A percentile compares a stretch with the other conserved stretches of the same genome.
Conservation (phyloP, 2,888 invertebrate species). For the Xanthorhoe spadicearia region DNA sequence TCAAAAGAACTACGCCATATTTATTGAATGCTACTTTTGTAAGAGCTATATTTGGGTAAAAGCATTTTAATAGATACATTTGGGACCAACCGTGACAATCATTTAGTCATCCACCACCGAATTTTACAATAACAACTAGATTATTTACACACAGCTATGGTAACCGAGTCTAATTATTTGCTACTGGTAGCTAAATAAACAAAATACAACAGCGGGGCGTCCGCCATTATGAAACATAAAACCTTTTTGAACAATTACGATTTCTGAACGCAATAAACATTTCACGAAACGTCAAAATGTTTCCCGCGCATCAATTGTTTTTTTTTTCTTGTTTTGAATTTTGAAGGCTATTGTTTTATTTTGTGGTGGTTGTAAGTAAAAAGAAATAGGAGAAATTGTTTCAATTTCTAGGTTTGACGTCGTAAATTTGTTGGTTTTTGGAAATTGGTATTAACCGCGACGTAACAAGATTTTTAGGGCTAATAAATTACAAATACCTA, state of each 20-base stretch:
- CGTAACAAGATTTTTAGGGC: conserved; percentile 2
- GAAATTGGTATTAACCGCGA: conserved; percentile 21
- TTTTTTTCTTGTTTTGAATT: conserved; percentile 44
- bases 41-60: conserved; percentile 27
- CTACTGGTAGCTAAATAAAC: conserved; percentile 75
- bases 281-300: conserved; percentile 73
- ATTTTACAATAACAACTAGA: conserved; percentile 59
- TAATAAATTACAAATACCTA: conserved; percentile 14
- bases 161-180: conserved; percentile 80
- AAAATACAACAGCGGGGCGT: conserved; percentile 67
- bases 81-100: conserved; percentile 49
- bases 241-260: conserved; percentile 74
- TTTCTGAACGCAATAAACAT: conserved; percentile 71
- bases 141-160: conserved; percentile 77
- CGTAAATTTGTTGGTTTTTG: conserved; percentile 43
- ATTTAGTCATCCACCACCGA: conserved; percentile 58
- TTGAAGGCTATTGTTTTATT: conserved; percentile 33
- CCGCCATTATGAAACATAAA: conserved; percentile 60
- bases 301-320: conserved; percentile 65
- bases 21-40: background rate
- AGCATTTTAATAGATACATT: conserved; percentile 26
- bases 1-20: too few relatives aligned
- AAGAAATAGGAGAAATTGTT: conserved; percentile 66
- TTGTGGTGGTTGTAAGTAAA: conserved; percentile 52
- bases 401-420: conserved; percentile 68